phyloP scores from a whole-genome alignment of 2,113 vertebrate species.

The Centropus unirufus region DNA sequence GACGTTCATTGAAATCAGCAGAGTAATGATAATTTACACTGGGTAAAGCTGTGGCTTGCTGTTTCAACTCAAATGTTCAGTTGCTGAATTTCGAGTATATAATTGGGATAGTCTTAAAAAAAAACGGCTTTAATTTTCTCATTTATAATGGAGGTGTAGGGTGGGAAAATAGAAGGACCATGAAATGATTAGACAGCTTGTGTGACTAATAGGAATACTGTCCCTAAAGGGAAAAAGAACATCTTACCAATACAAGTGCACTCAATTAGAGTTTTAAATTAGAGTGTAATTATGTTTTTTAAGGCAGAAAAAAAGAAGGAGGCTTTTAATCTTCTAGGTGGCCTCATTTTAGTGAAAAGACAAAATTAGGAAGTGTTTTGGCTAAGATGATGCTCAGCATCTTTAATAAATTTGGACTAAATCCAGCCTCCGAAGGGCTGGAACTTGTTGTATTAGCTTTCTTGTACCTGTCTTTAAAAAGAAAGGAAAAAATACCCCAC shows the following conservation, averaged over 20 bases:
- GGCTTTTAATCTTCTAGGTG: slow-evolving; percentile 70
- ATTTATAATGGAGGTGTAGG: slow-evolving; percentile 63
- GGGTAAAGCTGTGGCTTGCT: background rate
- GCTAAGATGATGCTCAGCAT: slow-evolving; percentile 24
- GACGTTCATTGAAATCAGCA: background rate
- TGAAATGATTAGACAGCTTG: slow-evolving; percentile 71
- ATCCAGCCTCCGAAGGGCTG: slow-evolving; percentile 27
- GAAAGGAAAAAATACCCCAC: background rate
- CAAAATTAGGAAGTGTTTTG: slow-evolving; percentile 68
- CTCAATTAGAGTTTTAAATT: slow-evolving; percentile 79
- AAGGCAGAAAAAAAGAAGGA: background rate
- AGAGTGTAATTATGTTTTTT: slow-evolving; percentile 72
- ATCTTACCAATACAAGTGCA: slow-evolving; percentile 65
- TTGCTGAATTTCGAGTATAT: slow-evolving; percentile 36
- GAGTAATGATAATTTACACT: background rate
- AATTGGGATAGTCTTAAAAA: slow-evolving; percentile 33
- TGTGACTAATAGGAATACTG: slow-evolving; percentile 76
- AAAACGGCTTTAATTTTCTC: slow-evolving; percentile 22
- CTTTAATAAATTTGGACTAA: slow-evolving; percentile 53
- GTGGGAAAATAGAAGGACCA: slow-evolving; percentile 25
- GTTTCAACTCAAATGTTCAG: slow-evolving; percentile 16
- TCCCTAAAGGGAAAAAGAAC: slow-evolving; percentile 70
- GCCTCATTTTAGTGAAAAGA: slow-evolving; percentile 63
- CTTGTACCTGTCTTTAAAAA: slow-evolving; percentile 17
- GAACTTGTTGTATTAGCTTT: slow-evolving; percentile 8